Conservation (phyloP, 1,140 invertebrate genomes). For the Gryon sp. region DNA sequence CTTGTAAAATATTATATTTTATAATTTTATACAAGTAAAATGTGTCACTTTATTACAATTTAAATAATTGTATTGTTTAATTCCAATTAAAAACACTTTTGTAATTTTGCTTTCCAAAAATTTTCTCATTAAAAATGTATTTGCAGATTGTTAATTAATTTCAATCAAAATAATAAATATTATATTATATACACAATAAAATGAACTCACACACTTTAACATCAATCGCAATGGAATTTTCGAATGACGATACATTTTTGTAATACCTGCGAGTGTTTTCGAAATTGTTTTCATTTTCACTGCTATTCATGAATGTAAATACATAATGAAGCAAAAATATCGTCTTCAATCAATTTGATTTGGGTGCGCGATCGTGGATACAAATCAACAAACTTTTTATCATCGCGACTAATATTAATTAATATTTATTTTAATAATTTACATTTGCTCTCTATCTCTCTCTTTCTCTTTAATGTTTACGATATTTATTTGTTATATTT, state of each 20-base stretch:
- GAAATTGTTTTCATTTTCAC: conserved; percentile 43
- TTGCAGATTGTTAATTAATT: no score
- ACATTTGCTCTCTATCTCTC: not conserved
- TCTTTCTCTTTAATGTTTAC: not conserved
- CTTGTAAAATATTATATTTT: no score
- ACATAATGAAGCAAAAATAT: conserved; percentile 11
- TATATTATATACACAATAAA: no score
- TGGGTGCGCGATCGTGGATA: not conserved
- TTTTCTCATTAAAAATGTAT: no score
- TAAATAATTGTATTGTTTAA: no score
- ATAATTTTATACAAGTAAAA: no score
- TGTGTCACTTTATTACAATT: no score
- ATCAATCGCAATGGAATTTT: conserved; percentile 2
- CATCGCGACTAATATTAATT: not conserved
- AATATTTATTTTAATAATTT: not conserved
- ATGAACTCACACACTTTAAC: no score
- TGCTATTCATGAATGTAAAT: conserved; percentile 26
- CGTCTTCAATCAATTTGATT: not conserved
- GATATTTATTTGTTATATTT: not conserved
- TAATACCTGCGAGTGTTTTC: conserved; percentile 12
- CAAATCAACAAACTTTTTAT: conserved; percentile 25
- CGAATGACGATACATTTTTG: not conserved
- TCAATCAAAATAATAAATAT: no score
- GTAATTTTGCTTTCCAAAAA: no score
- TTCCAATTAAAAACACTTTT: no score